Conservation (phyloP, 2,888 invertebrate species). For the Acleris cristana region DNA sequence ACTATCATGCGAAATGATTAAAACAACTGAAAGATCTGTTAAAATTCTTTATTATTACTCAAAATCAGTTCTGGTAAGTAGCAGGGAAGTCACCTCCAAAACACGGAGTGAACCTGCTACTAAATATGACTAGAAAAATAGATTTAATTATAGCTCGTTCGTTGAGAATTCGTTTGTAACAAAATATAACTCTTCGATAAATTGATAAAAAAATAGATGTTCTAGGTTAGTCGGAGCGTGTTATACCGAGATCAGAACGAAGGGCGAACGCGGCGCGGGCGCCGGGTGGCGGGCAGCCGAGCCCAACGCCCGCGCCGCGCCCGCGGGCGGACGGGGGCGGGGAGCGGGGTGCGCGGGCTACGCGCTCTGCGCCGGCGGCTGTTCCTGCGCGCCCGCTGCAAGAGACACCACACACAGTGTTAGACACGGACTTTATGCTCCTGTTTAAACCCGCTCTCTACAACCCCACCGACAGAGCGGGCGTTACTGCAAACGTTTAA, state of each 20-base stretch:
- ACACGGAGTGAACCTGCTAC: constrained; percentile 69
- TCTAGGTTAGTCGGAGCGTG: constrained; percentile 76
- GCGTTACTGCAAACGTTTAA: constrained; percentile 51
- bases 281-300: constrained; percentile 36
- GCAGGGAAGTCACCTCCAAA: constrained; percentile 73
- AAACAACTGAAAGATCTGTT: constrained; percentile 75
- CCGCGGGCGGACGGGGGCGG: constrained; percentile 49
- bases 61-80: constrained; percentile 81
- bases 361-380: constrained; percentile 84
- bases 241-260: constrained; percentile 81
- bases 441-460: constrained; percentile 44
- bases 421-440: constrained; percentile 78
- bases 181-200: constrained; percentile 60
- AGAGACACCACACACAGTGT: constrained; percentile 84
- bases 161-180: constrained; percentile 60
- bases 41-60: constrained; percentile 79
- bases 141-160: constrained; percentile 57
- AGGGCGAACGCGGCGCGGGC: constrained; percentile 59
- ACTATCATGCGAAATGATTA: constrained; percentile 71
- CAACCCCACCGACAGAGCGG: constrained; percentile 19
- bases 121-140: constrained; percentile 67
- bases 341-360: constrained; percentile 63
- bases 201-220: constrained; percentile 72
- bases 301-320: constrained; percentile 51
- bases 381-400: constrained; percentile 83